phyloP scores from a whole-genome alignment of 2,888 invertebrate species.

The Tiphia femorata region DNA sequence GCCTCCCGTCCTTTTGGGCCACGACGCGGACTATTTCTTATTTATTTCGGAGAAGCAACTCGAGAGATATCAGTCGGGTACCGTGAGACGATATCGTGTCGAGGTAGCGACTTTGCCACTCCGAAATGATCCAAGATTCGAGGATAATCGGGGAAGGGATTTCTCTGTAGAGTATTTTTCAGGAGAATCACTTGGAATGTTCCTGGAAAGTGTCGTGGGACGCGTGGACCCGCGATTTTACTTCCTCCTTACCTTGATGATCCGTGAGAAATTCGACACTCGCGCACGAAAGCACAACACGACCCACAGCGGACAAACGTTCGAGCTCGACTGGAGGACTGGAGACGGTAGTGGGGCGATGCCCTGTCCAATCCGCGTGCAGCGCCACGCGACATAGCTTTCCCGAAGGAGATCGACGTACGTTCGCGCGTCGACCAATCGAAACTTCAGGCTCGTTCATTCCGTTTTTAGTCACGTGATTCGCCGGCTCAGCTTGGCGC shows the following conservation, averaged over 20 bases:
- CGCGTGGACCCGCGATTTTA: not conserved
- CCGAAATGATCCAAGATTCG: too few species aligned
- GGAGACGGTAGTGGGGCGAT: constrained; percentile 27
- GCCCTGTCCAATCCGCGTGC: constrained; percentile 32
- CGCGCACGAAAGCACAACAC: constrained; percentile 35
- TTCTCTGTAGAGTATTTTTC: too few species aligned
- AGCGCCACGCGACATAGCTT: constrained; percentile 20
- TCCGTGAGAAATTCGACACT: constrained; percentile 48
- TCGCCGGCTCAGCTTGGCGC: too few species aligned
- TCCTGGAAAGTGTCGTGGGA: not conserved
- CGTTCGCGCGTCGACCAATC: constrained; percentile 9
- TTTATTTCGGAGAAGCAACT: not conserved
- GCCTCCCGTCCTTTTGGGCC: too few species aligned
- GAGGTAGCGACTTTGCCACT: not conserved
- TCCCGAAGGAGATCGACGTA: constrained; percentile 6
- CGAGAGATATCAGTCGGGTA: not conserved
- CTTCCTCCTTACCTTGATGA: constrained; percentile 50
- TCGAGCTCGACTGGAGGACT: constrained; percentile 57
- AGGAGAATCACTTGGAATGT: not conserved
- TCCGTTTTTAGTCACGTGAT: too few species aligned
- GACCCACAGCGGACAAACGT: constrained; percentile 46
- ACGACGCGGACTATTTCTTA: too few species aligned
- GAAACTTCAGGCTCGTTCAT: constrained; percentile 14
- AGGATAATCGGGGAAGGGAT: too few species aligned
- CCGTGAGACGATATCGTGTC: not conserved